Evolutionary conservation across 2,888 invertebrate species (phyloP).

Genomic region (Ormyrus thymus): DNA sequence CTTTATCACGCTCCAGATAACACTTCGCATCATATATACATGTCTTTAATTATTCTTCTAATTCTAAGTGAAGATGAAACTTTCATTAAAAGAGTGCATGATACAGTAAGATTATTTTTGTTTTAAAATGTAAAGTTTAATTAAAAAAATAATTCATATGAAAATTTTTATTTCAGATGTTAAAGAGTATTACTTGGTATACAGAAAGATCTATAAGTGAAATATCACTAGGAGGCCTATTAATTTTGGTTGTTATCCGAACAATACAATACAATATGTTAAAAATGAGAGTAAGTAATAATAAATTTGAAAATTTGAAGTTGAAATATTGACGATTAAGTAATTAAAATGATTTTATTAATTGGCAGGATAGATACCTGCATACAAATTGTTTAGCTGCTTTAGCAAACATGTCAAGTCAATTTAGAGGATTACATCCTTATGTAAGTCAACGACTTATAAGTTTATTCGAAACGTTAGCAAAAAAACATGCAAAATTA

Average conservation of each 20-base stretch:
- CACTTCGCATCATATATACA: slow-evolving; percentile 98
- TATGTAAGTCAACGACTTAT: slow-evolving; percentile 96
- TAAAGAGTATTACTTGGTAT: slow-evolving; percentile 95
- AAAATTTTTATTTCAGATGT: slow-evolving; percentile 78
- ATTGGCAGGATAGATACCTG: slow-evolving; percentile 90
- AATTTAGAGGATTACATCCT: slow-evolving; percentile 93
- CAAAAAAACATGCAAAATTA: slow-evolving; percentile 87
- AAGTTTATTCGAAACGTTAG: slow-evolving; percentile 92
- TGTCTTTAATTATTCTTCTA: slow-evolving; percentile 96
- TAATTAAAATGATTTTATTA: slow-evolving; percentile 20
- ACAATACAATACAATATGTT: slow-evolving; percentile 99
- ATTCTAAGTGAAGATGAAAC: slow-evolving; percentile 97
- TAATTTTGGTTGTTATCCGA: slow-evolving; percentile 95
- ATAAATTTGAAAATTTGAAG: neutral
- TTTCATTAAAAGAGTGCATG: slow-evolving; percentile 95
- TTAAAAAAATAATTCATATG: neutral
- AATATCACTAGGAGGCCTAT: slow-evolving; percentile 94
- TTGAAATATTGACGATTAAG: neutral
- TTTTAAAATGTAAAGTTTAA: neutral
- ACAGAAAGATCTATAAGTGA: slow-evolving; percentile 93
- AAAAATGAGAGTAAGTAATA: slow-evolving; percentile 84
- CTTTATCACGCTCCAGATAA: slow-evolving; percentile 94
- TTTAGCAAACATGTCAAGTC: slow-evolving; percentile 97
- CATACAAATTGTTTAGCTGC: slow-evolving; percentile 99
- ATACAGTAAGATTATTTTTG: slow-evolving; percentile 84